Evolutionary conservation across 2,888 invertebrate genomes (phyloP).

Genomic region (Meghimatium bilineatum): DNA sequence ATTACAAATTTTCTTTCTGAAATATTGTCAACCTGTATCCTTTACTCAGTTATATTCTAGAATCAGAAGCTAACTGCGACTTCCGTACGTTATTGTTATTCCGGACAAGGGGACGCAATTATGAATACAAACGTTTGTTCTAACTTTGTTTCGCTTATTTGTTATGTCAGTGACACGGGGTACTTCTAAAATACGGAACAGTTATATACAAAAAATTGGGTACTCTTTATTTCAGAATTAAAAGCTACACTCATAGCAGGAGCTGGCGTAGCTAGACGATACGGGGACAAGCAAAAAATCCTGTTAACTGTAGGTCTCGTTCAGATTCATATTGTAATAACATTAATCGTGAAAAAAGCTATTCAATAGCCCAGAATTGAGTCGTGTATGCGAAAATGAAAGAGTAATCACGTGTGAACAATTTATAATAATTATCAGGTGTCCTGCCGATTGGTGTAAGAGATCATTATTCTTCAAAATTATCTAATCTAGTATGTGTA

Average conservation of each 20-base stretch:
- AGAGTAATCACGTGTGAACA: background rate
- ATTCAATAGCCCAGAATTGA: background rate
- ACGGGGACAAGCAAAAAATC: background rate
- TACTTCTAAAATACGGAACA: conserved; percentile 9
- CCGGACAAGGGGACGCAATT: conserved; percentile 26
- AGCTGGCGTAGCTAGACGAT: background rate
- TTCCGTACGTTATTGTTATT: background rate
- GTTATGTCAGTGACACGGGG: conserved; percentile 7
- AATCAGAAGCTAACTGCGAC: background rate
- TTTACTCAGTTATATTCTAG: conserved; percentile 5
- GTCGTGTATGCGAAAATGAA: background rate
- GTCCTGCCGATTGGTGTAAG: too few species aligned
- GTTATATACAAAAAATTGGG: conserved; percentile 24
- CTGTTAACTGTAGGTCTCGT: background rate
- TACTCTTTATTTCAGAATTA: background rate
- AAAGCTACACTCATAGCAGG: background rate
- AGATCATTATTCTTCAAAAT: too few species aligned
- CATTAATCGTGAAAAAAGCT: background rate
- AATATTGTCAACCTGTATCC: background rate
- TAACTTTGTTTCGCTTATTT: background rate
- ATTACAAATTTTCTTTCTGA: conserved; percentile 31
- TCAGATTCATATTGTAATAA: background rate
- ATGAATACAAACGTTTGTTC: conserved; percentile 7
- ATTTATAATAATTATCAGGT: too few species aligned
- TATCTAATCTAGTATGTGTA: too few species aligned